A percentile compares a stretch with the other conserved stretches of the same genome.
phyloP scores from a whole-genome alignment of 2,113 vertebrate genomes.

The Xerus inauris region DNA sequence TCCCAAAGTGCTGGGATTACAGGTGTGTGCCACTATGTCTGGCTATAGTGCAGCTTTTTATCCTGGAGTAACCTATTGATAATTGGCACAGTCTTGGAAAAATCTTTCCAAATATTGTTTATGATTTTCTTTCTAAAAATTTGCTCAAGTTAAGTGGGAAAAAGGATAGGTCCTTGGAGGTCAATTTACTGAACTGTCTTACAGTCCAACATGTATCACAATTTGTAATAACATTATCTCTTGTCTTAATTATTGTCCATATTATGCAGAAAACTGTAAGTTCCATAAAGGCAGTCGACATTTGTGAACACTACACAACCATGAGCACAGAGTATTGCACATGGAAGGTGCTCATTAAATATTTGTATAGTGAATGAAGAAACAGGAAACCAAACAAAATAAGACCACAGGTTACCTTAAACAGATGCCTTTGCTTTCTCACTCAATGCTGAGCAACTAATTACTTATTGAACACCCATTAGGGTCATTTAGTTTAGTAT shows the following conservation, averaged over 20 bases:
- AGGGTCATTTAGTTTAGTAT: background rate
- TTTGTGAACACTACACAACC: background rate
- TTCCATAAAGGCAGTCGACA: background rate
- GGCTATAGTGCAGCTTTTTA: constrained; percentile 28
- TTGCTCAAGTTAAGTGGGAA: background rate
- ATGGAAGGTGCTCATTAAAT: background rate
- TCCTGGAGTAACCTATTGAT: background rate
- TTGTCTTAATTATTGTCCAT: background rate
- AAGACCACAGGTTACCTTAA: background rate
- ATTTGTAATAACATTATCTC: background rate
- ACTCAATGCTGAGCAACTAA: background rate
- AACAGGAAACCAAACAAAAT: background rate
- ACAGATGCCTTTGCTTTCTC: background rate
- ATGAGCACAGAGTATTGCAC: background rate
- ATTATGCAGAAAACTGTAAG: background rate
- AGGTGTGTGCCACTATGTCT: too few relatives aligned
- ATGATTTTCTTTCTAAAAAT: constrained; percentile 40
- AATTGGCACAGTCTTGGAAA: background rate
- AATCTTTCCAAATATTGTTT: background rate
- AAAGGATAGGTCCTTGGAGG: background rate
- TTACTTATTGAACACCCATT: background rate
- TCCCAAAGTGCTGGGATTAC: too few relatives aligned
- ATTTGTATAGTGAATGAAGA: background rate
- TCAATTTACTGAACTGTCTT: background rate
- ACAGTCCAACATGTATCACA: background rate